phyloP scores from a whole-genome alignment of 1,140 invertebrate genomes.

The Cherax destructor region DNA sequence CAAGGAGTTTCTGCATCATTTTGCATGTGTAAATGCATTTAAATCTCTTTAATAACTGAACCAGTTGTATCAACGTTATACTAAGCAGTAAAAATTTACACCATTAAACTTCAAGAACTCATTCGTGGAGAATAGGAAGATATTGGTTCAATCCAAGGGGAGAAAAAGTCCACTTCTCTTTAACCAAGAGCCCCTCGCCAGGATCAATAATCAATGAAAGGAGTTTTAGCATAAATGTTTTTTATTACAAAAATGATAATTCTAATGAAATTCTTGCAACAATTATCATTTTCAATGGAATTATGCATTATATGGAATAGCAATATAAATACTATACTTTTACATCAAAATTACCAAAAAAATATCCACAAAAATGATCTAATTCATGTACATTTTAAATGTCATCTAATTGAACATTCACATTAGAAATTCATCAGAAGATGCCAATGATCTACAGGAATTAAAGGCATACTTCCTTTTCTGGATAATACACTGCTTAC shows the following conservation, averaged over 20 bases:
- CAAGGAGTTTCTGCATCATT: no score
- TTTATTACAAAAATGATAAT: background rate
- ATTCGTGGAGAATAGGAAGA: no score
- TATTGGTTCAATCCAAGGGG: no score
- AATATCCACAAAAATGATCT: background rate
- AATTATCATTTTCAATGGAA: background rate
- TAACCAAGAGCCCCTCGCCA: no score
- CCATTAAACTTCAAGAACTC: no score
- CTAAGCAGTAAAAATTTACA: no score
- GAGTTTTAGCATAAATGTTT: background rate
- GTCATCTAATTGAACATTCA: background rate
- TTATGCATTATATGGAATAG: slow-evolving; percentile 20
- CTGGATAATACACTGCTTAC: background rate
- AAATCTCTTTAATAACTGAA: no score
- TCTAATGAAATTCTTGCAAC: slow-evolving; percentile 18
- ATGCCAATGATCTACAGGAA: background rate
- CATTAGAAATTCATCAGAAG: no score
- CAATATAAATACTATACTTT: background rate
- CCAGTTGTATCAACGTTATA: no score
- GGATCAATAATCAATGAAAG: background rate
- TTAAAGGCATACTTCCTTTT: background rate
- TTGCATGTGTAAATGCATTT: no score
- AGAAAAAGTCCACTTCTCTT: no score
- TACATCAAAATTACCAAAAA: slow-evolving; percentile 11
- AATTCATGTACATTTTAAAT: background rate